Percentiles rank a stretch among this genome's conserved stretches.
Evolutionary conservation across 1,140 invertebrate species (phyloP).

Genomic region (Nautilus pompilius): DNA sequence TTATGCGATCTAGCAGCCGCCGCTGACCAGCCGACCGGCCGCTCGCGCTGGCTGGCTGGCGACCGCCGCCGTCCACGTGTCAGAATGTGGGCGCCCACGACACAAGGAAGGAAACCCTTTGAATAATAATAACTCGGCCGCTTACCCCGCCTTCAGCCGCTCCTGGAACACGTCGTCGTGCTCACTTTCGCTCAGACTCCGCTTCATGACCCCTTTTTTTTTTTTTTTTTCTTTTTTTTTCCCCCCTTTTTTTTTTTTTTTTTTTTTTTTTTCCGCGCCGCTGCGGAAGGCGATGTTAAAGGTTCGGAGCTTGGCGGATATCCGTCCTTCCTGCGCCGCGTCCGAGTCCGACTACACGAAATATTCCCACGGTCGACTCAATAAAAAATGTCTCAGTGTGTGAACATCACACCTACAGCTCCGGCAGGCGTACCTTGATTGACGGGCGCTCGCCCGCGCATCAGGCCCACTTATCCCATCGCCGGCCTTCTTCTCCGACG

Average conservation of each 20-base stretch:
- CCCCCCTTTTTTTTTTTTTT: too few relatives aligned
- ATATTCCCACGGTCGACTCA: neutral
- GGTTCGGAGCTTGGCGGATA: neutral
- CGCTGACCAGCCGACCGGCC: too few relatives aligned
- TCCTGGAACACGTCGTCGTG: constrained; percentile 55
- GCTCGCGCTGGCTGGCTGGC: too few relatives aligned
- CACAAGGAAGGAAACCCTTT: too few relatives aligned
- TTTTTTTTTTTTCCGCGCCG: neutral
- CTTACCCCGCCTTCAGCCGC: constrained; percentile 54
- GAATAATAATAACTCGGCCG: too few relatives aligned
- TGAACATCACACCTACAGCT: too few relatives aligned
- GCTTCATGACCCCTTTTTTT: constrained; percentile 43
- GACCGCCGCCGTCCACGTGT: too few relatives aligned
- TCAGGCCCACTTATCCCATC: neutral
- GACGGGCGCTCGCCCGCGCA: neutral
- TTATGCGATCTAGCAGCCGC: too few relatives aligned
- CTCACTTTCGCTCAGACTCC: constrained; percentile 55
- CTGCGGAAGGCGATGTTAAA: neutral
- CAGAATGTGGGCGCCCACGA: too few relatives aligned
- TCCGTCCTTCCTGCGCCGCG: constrained; percentile 3
- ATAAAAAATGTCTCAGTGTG: constrained; percentile 1
- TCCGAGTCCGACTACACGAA: neutral
- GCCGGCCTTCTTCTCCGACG: neutral
- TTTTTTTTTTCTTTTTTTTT: neutral
- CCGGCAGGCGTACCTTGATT: too few relatives aligned